Evolutionary conservation across 2,113 vertebrate genomes (phyloP), one percentile per base, ranked within the genome.

Genomic region (Plestiodon gilberti): DNA sequence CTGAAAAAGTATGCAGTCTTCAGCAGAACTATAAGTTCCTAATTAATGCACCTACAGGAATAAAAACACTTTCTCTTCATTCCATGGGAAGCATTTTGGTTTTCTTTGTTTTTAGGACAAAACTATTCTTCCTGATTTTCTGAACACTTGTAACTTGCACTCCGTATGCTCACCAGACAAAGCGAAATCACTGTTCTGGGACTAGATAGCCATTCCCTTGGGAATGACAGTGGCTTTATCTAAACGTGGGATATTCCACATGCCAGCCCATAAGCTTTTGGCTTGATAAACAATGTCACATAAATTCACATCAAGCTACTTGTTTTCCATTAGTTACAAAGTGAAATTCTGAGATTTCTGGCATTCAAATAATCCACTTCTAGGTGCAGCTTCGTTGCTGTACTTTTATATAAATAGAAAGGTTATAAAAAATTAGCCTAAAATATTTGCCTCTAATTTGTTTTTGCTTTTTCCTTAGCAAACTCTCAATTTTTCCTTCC

Each of bases 381-480:
- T 88, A 40, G 61, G 67, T 84, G 77, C 83, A 80, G 80, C 82
- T 92, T 91, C 59, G 79, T 55, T 88, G 87, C 89, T 89, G 87
- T 89, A 91, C 88, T 9, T 93, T 91, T 88, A 80, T 84, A 92
- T 81, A 67, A 70, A 88, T 64, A 85, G 81, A 88, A 89, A 73
- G 52, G 87, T 92, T 88, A 90, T 86, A 90, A 86, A n/a, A 80
- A 84, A 90, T 67, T 84, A 84, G 84, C 40, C 6, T 73, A 73
- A 25, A 2, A 87, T 90, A 90, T 89, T 86, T 93, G 77, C 4
- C 43, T 62, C 91, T 93, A 88, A 88, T 91, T 91, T 87, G 73
- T 90, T 86, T 89, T 93, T 93, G 91, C 90, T 93, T 93, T 30
- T 94, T 80, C 91, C 87, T 93, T 92, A 84, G 89, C 79, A 83